These are phyloP conservation scores for Rhagonycha fulva DNA, from an alignment of 2,888 invertebrate species.

Conservation along the genomic window DNA sequence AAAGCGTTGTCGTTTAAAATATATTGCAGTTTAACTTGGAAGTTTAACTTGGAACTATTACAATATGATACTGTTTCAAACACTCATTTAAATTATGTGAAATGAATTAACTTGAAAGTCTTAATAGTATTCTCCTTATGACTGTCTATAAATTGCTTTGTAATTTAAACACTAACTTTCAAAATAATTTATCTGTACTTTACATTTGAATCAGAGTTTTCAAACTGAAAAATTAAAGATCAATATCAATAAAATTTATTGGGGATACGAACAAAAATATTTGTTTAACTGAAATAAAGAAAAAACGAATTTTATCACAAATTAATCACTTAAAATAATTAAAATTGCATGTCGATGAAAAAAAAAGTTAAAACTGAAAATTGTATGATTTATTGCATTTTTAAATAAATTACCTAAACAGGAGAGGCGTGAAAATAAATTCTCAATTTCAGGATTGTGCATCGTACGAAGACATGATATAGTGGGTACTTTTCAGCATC, in stretches of 20 bases:
- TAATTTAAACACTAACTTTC: background rate
- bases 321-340: background rate
- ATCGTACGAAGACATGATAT: slow-evolving; percentile 5
- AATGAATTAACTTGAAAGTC: slow-evolving; percentile 16
- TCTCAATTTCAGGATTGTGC: slow-evolving; percentile 5
- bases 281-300: background rate
- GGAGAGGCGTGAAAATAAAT: slow-evolving; percentile 8
- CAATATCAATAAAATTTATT: background rate
- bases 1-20: slow-evolving; percentile 18
- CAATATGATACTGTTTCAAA: slow-evolving; percentile 15
- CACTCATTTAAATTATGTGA: slow-evolving; percentile 17
- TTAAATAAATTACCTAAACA: background rate
- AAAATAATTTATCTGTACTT: background rate
- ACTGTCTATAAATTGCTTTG: slow-evolving; percentile 12
- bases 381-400: background rate
- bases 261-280: background rate
- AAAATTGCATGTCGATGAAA: background rate
- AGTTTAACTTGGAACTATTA: slow-evolving; percentile 14
- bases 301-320: background rate
- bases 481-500: slow-evolving; percentile 16
- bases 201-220: background rate
- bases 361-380: background rate
- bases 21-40: slow-evolving; percentile 20
- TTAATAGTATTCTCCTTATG: slow-evolving; percentile 3
- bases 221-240: background rate